Percentiles rank a stretch among this genome's conserved stretches.
Evolutionary conservation across 2,113 vertebrate genomes (phyloP).

Genomic region (Porphyrio hochstetteri): DNA sequence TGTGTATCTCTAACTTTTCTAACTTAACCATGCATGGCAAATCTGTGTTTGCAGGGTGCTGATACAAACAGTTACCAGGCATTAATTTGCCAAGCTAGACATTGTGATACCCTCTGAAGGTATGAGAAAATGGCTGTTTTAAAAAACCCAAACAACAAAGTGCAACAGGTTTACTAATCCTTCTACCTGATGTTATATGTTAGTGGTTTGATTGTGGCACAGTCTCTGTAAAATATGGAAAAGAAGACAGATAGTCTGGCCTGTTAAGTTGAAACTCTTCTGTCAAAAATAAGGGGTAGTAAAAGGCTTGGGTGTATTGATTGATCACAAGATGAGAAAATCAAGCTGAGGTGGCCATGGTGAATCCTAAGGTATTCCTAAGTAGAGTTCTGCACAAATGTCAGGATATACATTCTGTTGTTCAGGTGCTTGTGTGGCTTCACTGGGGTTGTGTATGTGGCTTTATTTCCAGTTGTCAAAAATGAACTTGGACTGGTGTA

Average conservation of each 20-base stretch:
- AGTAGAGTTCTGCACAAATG: not conserved
- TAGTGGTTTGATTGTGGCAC: not conserved
- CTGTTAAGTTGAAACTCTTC: not conserved
- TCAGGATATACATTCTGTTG: not conserved
- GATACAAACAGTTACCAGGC: not conserved
- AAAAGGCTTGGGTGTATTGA: not conserved
- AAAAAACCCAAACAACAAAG: not conserved
- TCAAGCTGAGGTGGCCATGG: not conserved
- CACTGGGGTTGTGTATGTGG: not conserved
- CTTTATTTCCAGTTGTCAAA: not conserved
- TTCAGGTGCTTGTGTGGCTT: not conserved
- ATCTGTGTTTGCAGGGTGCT: not conserved
- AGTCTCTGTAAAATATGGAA: not conserved
- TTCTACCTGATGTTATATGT: not conserved
- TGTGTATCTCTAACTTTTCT: not conserved
- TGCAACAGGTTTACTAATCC: not conserved
- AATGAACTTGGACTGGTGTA: not conserved
- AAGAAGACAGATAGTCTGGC: not conserved
- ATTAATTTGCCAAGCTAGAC: not conserved
- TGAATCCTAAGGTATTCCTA: not conserved
- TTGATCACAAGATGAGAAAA: not conserved
- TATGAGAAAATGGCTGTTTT: not conserved
- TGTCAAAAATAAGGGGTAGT: not conserved
- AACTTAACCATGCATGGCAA: not conserved
- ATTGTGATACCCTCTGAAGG: not conserved